A percentile compares a stretch with the other conserved stretches of the same genome.
phyloP scores from a whole-genome alignment of 1,140 invertebrate genomes.

The Drosophila arizonae region DNA sequence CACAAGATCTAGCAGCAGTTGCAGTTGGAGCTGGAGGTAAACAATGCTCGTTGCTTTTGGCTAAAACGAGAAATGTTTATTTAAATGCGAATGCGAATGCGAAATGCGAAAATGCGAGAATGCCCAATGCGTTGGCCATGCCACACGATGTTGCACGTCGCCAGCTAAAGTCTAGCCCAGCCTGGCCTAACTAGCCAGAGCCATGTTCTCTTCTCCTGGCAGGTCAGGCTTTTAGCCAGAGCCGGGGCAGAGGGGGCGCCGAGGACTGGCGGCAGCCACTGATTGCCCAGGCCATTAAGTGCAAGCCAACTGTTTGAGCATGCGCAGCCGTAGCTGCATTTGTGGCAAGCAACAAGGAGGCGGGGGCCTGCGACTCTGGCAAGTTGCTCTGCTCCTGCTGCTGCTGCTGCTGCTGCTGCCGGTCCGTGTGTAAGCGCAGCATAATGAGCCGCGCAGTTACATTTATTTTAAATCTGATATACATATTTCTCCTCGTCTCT shows the following conservation, averaged over 20 bases:
- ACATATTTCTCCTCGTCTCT: constrained; percentile 72
- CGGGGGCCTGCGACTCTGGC: neutral
- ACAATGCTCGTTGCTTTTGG: constrained; percentile 57
- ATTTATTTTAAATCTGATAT: constrained; percentile 82
- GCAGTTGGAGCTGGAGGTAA: constrained; percentile 29
- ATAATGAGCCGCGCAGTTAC: constrained; percentile 81
- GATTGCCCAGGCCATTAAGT: constrained; percentile 80
- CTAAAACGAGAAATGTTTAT: constrained; percentile 74
- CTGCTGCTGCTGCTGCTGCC: constrained; percentile 3
- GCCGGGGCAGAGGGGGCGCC: neutral
- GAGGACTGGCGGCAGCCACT: constrained; percentile 40
- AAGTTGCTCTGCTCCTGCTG: neutral
- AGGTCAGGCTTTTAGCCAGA: no score
- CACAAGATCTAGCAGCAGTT: constrained; percentile 3
- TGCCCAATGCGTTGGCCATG: constrained; percentile 65
- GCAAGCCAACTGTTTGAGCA: constrained; percentile 73
- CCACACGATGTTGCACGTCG: constrained; percentile 21
- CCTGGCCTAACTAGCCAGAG: neutral
- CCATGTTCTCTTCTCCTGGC: neutral
- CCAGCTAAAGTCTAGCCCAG: constrained; percentile 12
- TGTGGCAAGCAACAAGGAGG: constrained; percentile 14
- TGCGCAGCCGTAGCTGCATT: constrained; percentile 63
- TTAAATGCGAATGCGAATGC: constrained; percentile 65
- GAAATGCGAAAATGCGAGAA: constrained; percentile 47
- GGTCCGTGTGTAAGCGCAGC: constrained; percentile 69